phyloP scores from a whole-genome alignment of 2,888 invertebrate genomes.

The Phytoseiulus persimilis region DNA sequence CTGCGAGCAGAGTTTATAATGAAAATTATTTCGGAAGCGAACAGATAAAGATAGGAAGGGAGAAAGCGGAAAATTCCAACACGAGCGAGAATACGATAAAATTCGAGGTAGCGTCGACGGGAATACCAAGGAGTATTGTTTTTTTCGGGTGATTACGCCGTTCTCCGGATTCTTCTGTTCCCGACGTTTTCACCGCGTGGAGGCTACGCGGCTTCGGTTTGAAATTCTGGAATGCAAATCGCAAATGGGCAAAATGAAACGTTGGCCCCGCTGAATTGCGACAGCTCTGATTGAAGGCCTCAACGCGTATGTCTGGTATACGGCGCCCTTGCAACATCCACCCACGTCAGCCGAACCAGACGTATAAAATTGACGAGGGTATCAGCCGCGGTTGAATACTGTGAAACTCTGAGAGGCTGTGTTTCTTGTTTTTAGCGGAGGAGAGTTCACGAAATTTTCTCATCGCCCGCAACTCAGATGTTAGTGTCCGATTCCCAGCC shows the following conservation, averaged over 20 bases:
- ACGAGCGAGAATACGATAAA: not conserved
- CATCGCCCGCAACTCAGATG: not conserved
- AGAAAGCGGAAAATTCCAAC: not conserved
- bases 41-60: not conserved
- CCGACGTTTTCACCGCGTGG: not conserved
- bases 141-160: not conserved
- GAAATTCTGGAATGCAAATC: not conserved
- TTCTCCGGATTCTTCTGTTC: not conserved
- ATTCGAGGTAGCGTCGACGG: not conserved
- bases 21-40: too few species aligned
- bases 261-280: not conserved
- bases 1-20: too few species aligned
- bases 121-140: not conserved
- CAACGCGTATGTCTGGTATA: not conserved
- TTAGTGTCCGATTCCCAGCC: not conserved
- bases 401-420: not conserved
- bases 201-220: not conserved
- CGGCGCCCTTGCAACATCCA: not conserved
- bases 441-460: not conserved
- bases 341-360: not conserved
- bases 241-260: not conserved
- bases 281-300: not conserved
- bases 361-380: not conserved
- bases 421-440: not conserved
- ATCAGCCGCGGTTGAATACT: not conserved